These are phyloP conservation scores for Solenopsis fugax DNA, from an alignment of 1,140 invertebrate species.

Conservation along the genomic window DNA sequence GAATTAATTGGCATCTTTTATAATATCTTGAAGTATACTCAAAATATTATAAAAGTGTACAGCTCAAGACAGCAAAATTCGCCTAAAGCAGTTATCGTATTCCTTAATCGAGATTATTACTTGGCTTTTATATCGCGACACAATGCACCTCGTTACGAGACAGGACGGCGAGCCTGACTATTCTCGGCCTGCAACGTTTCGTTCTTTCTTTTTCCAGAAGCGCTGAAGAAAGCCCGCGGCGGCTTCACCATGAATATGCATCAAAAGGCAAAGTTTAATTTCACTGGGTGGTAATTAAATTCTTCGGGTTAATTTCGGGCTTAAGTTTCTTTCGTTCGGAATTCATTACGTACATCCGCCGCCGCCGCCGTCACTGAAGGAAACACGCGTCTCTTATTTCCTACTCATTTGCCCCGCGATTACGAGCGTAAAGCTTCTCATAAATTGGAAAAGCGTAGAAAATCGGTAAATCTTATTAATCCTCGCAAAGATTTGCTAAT, in stretches of 20 bases:
- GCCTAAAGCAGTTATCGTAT: slow-evolving; percentile 28
- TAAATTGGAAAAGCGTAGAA: slow-evolving; percentile 25
- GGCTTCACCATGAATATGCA: slow-evolving; percentile 66
- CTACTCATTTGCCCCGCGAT: slow-evolving; percentile 44
- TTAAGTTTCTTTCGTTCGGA: slow-evolving; percentile 53
- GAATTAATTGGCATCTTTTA: background rate
- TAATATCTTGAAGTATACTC: background rate
- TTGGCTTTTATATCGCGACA: slow-evolving; percentile 34
- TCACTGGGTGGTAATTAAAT: slow-evolving; percentile 67
- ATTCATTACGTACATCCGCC: slow-evolving; percentile 40
- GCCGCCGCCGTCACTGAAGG: background rate
- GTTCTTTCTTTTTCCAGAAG: slow-evolving; percentile 7
- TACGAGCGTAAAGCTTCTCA: slow-evolving; percentile 20
- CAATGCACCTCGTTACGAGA: slow-evolving; percentile 51
- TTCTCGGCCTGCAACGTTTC: background rate
- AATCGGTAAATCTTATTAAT: slow-evolving; percentile 32
- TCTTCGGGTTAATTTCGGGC: slow-evolving; percentile 66
- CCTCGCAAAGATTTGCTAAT: background rate
- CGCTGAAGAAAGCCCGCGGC: slow-evolving; percentile 5
- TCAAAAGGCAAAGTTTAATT: slow-evolving; percentile 70
- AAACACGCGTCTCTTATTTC: slow-evolving; percentile 57
- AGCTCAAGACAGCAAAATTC: background rate
- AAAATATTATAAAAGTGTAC: background rate
- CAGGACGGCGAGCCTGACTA: background rate
- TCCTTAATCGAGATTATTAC: slow-evolving; percentile 45